Percentiles rank a stretch among this genome's conserved stretches.
Evolutionary conservation across 2,888 invertebrate species (phyloP).

Genomic region (Bruchidius siliquastri): DNA sequence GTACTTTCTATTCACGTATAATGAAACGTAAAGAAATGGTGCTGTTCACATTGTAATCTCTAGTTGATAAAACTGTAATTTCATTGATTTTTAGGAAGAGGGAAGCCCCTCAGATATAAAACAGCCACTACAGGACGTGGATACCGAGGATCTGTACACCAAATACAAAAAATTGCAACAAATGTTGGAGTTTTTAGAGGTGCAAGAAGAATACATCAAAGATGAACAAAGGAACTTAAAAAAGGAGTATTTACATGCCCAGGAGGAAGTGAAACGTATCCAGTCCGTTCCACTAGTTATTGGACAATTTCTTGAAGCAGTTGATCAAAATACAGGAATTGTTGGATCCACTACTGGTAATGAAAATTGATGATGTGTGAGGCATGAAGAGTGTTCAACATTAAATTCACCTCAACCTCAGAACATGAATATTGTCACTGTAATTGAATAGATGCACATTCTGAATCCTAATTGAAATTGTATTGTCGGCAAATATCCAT

Average conservation of each 20-base stretch:
- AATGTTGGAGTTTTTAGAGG: constrained; percentile 94
- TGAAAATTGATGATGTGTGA: neutral
- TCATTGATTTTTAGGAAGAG: constrained; percentile 56
- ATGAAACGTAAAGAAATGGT: constrained; percentile 3
- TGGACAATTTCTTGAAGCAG: constrained; percentile 98
- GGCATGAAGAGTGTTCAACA: no score
- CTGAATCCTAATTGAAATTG: no score
- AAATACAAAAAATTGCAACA: constrained; percentile 97
- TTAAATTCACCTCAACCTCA: no score
- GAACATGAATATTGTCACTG: no score
- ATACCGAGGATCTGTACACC: constrained; percentile 90
- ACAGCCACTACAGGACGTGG: constrained; percentile 73
- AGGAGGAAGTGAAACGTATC: constrained; percentile 96
- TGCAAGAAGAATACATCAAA: constrained; percentile 99
- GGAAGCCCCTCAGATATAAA: constrained; percentile 62
- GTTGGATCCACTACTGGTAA: constrained; percentile 51
- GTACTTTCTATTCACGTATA: constrained; percentile 3
- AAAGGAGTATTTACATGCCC: constrained; percentile 98
- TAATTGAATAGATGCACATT: no score
- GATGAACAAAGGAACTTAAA: constrained; percentile 98
- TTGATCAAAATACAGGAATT: constrained; percentile 98
- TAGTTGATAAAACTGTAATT: constrained; percentile 2
- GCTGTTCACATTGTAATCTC: neutral
- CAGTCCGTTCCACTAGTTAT: constrained; percentile 98
- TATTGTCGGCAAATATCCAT: no score